Conservation (phyloP, 2,888 invertebrate species). For the Phyllotreta striolata region DNA sequence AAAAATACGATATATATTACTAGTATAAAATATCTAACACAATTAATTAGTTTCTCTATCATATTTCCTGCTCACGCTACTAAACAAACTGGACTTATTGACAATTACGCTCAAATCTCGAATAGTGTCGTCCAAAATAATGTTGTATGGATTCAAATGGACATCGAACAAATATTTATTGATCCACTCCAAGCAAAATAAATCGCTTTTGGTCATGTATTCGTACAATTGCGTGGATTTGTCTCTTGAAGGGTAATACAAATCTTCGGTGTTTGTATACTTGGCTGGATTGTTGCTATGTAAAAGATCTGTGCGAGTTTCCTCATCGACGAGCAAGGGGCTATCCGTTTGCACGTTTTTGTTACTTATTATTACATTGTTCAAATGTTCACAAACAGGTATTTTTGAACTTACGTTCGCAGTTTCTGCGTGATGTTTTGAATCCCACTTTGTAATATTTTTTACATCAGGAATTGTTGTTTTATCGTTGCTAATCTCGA, state of each 20-base stretch:
- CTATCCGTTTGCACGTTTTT: background rate
- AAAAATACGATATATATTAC: no score
- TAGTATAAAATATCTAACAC: conserved; percentile 2
- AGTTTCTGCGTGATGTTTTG: no score
- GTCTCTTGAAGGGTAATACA: conserved; percentile 11
- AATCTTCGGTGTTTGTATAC: conserved; percentile 23
- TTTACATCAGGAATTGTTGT: no score
- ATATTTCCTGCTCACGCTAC: conserved; percentile 31
- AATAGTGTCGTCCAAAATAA: conserved; percentile 50
- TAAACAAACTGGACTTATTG: conserved; percentile 41
- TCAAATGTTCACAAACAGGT: no score
- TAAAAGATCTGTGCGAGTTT: background rate
- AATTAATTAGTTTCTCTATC: background rate
- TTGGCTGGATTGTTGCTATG: background rate
- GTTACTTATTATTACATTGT: conserved; percentile 3
- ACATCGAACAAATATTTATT: conserved; percentile 51
- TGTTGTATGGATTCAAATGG: conserved; percentile 48
- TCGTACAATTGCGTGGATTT: conserved; percentile 35
- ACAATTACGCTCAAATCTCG: conserved; percentile 48
- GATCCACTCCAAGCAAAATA: conserved; percentile 53
- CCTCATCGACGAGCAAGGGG: background rate
- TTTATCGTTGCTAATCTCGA: no score
- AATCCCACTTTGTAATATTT: no score
- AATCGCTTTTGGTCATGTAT: conserved; percentile 50
- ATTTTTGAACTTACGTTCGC: no score